Evolutionary conservation across 2,113 vertebrate genomes (phyloP), one percentile per base, ranked within the genome.

Genomic region (Oceanodroma tethys): DNA sequence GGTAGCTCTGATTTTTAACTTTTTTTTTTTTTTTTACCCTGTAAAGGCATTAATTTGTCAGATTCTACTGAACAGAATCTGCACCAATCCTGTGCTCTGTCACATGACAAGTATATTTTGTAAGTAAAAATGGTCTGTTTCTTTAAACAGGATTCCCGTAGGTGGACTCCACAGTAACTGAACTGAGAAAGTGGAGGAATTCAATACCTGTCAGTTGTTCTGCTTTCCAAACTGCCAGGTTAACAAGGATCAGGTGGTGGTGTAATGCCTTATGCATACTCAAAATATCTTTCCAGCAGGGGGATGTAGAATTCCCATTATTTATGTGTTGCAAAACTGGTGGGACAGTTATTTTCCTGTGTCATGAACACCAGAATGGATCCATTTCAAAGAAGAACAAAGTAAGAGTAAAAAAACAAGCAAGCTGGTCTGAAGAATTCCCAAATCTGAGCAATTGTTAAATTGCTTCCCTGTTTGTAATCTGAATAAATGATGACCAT

Each of bases 301-400:
- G 95, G 92, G 93, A 58, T 96, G 93, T 97, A 97, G 89, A 95
- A 97, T 96, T 97, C 83, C 84, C 95, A 55, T 9, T 83, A 96
- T 86, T 91, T 67, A 40, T 53, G 14, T 81, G 56, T 36, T 91
- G 48, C 19, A 59, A n/a, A 70, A 87, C 73, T 66, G 15, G 63
- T 86, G 30, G 29, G 40, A 91, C 76, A 89, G 59, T 62, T 65
- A 52, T 90, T 78, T 86, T 92, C 65, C 34, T 90, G 14, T 86
- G 38, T 47, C 62, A 87, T 4, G 7, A 34, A 55, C 32, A 68
- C 10, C 38, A 21, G 56, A 71, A 91, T 56, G 38, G 30, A 58
- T 78, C 34, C 88, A 45, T 62, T 91, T 90, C 17, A 58, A 71
- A 40, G 15, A 88, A 81, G 34, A 90, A 45, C 7, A 65, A 87